phyloP scores from a whole-genome alignment of 2,888 invertebrate species.

The Drosophila melanosoma region DNA sequence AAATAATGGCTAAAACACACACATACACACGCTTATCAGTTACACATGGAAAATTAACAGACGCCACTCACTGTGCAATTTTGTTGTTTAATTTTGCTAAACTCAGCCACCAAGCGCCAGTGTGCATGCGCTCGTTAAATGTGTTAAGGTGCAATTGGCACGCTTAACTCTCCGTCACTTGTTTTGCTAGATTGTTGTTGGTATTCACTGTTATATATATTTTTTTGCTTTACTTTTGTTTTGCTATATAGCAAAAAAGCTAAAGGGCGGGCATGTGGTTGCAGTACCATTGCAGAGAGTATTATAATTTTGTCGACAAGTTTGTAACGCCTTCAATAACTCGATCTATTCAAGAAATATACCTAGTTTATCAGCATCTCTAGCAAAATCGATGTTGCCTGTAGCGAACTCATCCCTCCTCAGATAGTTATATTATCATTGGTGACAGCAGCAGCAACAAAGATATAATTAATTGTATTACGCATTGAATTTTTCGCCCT shows the following conservation, averaged over 20 bases:
- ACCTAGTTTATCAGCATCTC: background rate
- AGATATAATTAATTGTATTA: too few species aligned
- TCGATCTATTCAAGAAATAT: background rate
- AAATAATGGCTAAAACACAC: slow-evolving; percentile 20
- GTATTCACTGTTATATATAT: background rate
- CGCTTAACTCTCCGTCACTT: slow-evolving; percentile 57
- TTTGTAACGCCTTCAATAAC: background rate
- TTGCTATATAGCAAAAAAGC: background rate
- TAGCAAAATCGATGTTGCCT: background rate
- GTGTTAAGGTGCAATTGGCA: slow-evolving; percentile 61
- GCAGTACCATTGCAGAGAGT: background rate
- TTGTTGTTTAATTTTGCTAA: slow-evolving; percentile 66
- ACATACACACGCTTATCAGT: slow-evolving; percentile 41
- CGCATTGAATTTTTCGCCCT: too few species aligned
- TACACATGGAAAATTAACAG: slow-evolving; percentile 44
- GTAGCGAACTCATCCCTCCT: background rate
- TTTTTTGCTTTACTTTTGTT: slow-evolving; percentile 2
- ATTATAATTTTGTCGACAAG: background rate
- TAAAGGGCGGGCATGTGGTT: background rate
- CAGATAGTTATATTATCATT: too few species aligned
- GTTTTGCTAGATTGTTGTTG: slow-evolving; percentile 26
- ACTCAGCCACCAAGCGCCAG: slow-evolving; percentile 64
- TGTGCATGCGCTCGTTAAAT: slow-evolving; percentile 66
- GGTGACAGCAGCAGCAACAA: too few species aligned
- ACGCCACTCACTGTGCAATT: slow-evolving; percentile 28